Base-by-base conservation (phyloP, 2,888 invertebrate genomes). In the Peribatodes rhomboidaria region DNA sequence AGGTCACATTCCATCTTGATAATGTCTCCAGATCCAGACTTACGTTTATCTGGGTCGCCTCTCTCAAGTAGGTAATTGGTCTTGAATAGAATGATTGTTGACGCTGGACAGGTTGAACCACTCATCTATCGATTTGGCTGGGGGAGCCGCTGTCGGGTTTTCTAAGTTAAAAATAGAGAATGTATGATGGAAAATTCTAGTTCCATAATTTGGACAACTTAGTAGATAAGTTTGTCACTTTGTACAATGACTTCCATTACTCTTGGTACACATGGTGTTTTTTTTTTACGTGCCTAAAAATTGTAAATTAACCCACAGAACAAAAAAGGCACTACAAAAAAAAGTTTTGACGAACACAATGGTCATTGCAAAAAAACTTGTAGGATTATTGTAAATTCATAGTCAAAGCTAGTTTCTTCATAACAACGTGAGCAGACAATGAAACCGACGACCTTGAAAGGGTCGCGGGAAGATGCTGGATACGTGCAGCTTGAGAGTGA, bases 61-160 rank as follows among this genome's bases (percentile, higher is more conserved):
- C 53, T 37, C 35, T 70, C 64, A 71, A 74, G 63, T 74, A 71
- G 65, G 66, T 72, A 74, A 74, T 72, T 70, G 74, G 42, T 31
- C 39, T 27, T 67, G 68, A 73, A 73, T 75, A 65, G 71, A 61
- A 70, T 73, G 72, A 71, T 73, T 71, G 73, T 49, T 65, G 59
- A 59, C 50, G n/a, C 27, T 4, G 11, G 4, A 31, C 44, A 47
- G 10, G 14, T 50, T 14, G 20, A 37, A 18, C 50, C 35, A 14
- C 16, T 14, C n/a, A 49, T 14, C 31, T 31, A 14, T 31, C 2
- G 0, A 35, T 11, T 27, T 35, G 7, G n/a, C 0, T 35, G 13
- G 6, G 1, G 35, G 50, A 50, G 50, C 50, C 33, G 20, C 20
- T 8, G 10, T 18, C 14, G 13, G 13, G 13, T 50, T 50, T 35